Conservation (phyloP, 2,888 invertebrate genomes). For the Megastigmus dorsalis region DNA sequence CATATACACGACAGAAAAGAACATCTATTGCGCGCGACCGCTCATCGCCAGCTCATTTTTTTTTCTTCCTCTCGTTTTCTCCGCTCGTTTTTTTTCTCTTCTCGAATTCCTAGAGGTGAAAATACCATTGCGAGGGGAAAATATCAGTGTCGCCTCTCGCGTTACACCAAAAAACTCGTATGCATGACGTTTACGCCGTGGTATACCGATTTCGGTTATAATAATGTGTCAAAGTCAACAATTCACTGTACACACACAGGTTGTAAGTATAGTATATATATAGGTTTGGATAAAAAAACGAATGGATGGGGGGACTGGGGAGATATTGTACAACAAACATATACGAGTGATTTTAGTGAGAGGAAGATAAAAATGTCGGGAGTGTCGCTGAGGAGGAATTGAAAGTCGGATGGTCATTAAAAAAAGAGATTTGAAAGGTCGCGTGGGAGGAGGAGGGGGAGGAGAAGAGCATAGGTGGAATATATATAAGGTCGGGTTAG, state of each 20-base stretch:
- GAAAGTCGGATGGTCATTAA: constrained; percentile 20
- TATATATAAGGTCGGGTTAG: no score
- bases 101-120: no score
- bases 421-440: constrained; percentile 11
- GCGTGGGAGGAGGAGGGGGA: neutral
- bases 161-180: neutral
- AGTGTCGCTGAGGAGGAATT: neutral
- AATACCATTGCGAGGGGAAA: no score
- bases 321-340: no score
- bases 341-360: no score
- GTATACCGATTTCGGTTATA: neutral
- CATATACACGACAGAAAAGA: neutral
- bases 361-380: neutral
- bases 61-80: constrained; percentile 6
- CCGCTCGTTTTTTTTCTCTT: neutral
- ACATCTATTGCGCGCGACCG: neutral
- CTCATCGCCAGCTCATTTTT: neutral
- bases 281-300: no score
- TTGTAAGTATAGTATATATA: no score
- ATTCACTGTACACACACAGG: no score
- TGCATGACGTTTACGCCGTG: neutral
- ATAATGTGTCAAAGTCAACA: neutral
- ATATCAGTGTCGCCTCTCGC: constrained; percentile 9
- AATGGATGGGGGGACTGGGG: no score
- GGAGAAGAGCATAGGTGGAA: no score